phyloP scores from a whole-genome alignment of 2,888 invertebrate species.

The Spisula solida region DNA sequence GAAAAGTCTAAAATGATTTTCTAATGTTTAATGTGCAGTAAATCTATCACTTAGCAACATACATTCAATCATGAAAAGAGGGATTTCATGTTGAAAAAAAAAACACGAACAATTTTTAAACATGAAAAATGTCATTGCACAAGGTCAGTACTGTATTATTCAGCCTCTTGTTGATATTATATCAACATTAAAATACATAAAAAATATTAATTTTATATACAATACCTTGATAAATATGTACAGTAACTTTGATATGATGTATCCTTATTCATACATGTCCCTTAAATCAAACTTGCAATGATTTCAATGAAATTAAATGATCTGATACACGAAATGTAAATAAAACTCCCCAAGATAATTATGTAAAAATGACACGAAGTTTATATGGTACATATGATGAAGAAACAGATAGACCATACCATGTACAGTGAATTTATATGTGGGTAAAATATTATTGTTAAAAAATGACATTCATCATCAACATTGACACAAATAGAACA shows the following conservation, averaged over 20 bases:
- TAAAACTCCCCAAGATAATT: constrained; percentile 5
- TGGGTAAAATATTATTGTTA: constrained; percentile 9
- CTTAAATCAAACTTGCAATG: not conserved
- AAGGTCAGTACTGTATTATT: not conserved
- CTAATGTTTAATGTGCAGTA: not conserved
- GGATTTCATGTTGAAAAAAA: constrained; percentile 36
- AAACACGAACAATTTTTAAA: constrained; percentile 2
- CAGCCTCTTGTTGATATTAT: constrained; percentile 19
- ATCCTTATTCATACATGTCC: not conserved
- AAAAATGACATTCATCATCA: constrained; percentile 15
- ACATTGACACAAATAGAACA: constrained; percentile 8
- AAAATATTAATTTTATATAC: constrained; percentile 12
- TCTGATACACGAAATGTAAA: not conserved
- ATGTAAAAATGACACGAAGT: not conserved
- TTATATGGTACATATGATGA: not conserved
- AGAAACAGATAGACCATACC: not conserved
- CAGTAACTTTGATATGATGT: constrained; percentile 16
- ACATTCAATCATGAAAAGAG: constrained; percentile 30
- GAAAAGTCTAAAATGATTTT: not conserved
- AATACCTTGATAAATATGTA: constrained; percentile 22
- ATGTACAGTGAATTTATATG: constrained; percentile 2
- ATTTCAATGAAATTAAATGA: not conserved
- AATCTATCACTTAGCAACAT: not conserved
- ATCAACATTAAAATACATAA: constrained; percentile 34
- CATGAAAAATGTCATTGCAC: constrained; percentile 49